Percentiles rank a stretch among this genome's conserved stretches.
Evolutionary conservation across 2,113 vertebrate genomes (phyloP).

Genomic region (Herpailurus yagouaroundi): DNA sequence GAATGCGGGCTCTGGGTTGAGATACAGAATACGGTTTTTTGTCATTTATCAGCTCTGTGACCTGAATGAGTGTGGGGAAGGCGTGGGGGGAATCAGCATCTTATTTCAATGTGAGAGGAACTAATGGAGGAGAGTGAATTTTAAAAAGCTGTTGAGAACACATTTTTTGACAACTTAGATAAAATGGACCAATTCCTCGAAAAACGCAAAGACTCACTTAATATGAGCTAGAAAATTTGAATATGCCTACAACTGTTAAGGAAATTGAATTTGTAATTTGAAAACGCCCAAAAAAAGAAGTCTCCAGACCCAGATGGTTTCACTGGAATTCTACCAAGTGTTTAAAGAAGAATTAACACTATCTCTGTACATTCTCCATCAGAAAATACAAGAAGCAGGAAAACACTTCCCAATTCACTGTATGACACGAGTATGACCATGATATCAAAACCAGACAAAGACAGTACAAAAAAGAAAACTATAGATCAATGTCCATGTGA

Average conservation of each 20-base stretch:
- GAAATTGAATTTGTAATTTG: constrained; percentile 40
- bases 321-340: constrained; percentile 27
- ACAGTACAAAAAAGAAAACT: not conserved
- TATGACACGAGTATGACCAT: not conserved
- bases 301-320: constrained; percentile 40
- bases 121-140: not conserved
- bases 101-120: not conserved
- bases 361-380: not conserved
- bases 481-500: not conserved
- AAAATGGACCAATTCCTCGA: not conserved
- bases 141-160: not conserved
- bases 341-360: constrained; percentile 29
- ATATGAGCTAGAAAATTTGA: not conserved
- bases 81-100: not conserved
- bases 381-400: not conserved
- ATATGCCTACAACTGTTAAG: constrained; percentile 31
- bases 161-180: not conserved
- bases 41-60: not conserved
- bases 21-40: not conserved
- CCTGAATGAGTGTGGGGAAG: not conserved
- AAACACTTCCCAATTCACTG: not conserved
- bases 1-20: not conserved
- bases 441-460: not conserved
- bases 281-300: constrained; percentile 31
- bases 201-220: constrained; percentile 39